Base-by-base conservation (phyloP, 2,888 invertebrate genomes). In the Pristionchus mayeri region DNA sequence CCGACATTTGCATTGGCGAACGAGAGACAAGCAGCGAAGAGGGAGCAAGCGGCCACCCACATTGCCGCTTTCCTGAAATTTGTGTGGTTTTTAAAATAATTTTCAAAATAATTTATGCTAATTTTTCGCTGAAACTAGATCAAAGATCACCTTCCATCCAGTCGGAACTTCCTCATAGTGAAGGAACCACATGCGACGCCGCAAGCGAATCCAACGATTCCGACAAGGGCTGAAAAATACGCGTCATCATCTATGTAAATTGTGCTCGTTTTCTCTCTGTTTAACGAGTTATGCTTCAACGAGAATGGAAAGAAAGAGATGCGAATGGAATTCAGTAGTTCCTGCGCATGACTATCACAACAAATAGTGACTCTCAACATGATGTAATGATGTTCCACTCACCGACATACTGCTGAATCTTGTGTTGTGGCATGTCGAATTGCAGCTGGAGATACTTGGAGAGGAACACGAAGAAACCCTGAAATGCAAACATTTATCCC, bases 371-470 rank as follows among this genome's bases (percentile, higher is more conserved):
- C n/a, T n/a, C n/a, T n/a, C n/a, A n/a, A n/a, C n/a, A n/a, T n/a
- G n/a, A n/a, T n/a, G n/a, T n/a, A n/a, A n/a, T n/a, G n/a, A n/a
- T n/a, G 24, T 34, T n/a, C 44, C 40, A 75, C 86, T 79, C 85
- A 85, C 91, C 92, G 84, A 92, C 89, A 82, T 89, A 91, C 27
- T 88, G 84, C 76, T 92, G 92, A 50, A 92, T 90, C 75, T 89
- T 87, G 84, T 89, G 91, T 82, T 92, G 92, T 0, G 93, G 92
- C 52, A 93, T 88, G 37, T 92, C 93, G 86, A 92, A 93, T 84
- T 93, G 92, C 40, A 91, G 86, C 85, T 93, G 92, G 60, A 93
- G 84, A 85, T 93, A 93, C 83, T 93, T 93, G 16, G 91, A 91
- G 34, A 92, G 88, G 85, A 93, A 93, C 18, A 93, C 91, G 85